phyloP scores from a whole-genome alignment of 2,113 vertebrate genomes.

The Nematolebias whitei region DNA sequence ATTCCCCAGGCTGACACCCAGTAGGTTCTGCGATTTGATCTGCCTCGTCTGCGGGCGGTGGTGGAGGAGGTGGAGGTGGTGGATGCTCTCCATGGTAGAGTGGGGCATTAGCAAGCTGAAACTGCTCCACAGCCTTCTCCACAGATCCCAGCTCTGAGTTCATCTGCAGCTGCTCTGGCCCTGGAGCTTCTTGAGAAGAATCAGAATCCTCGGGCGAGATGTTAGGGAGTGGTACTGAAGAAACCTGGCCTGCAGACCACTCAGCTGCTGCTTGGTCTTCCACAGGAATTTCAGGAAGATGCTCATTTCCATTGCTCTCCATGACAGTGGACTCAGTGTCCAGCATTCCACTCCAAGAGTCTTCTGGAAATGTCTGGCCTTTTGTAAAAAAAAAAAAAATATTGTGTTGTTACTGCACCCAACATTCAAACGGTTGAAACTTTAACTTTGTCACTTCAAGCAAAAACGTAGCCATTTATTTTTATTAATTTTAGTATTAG shows the following conservation, averaged over 20 bases:
- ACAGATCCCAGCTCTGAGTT: constrained; percentile 55
- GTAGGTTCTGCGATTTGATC: constrained; percentile 25
- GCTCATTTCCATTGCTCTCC: constrained; percentile 71
- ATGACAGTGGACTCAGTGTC: constrained; percentile 72
- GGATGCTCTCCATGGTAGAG: constrained; percentile 56
- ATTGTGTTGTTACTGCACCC: no score
- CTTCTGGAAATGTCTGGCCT: constrained; percentile 58
- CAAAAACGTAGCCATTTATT: no score
- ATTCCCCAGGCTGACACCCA: constrained; percentile 14
- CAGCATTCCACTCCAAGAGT: constrained; percentile 74
- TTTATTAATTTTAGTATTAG: no score
- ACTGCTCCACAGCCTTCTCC: constrained; percentile 68
- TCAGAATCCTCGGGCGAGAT: constrained; percentile 53
- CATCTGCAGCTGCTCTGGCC: constrained; percentile 9
- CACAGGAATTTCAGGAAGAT: constrained; percentile 65
- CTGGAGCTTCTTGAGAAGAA: constrained; percentile 37
- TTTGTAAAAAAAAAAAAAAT: constrained; percentile 9
- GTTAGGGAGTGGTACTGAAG: constrained; percentile 57
- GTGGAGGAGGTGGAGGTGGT: constrained; percentile 30
- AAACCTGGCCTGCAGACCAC: constrained; percentile 66
- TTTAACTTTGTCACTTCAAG: no score
- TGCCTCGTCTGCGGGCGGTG: constrained; percentile 42
- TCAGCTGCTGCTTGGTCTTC: constrained; percentile 53
- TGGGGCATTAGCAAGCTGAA: constrained; percentile 63
- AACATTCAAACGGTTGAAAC: no score